Percentiles rank a stretch among this genome's conserved stretches.
Conservation (phyloP, 2,113 vertebrate genomes). For the Colossoma macropomum region DNA sequence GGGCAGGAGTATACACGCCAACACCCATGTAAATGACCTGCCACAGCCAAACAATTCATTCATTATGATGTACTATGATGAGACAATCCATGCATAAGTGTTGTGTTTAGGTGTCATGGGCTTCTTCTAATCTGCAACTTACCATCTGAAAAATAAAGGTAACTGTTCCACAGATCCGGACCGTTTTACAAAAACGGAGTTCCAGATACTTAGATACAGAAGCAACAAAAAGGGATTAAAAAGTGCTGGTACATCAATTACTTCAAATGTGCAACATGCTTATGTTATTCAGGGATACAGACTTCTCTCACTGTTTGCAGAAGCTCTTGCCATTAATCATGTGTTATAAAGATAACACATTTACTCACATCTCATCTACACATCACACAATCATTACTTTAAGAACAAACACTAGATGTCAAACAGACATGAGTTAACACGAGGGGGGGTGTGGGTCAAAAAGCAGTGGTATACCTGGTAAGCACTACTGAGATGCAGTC, state of each 20-base stretch:
- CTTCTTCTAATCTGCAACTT: constrained; percentile 51
- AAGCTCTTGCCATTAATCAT: background rate
- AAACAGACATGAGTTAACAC: background rate
- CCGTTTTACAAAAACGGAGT: constrained; percentile 89
- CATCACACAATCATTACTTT: no score
- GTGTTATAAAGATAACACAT: background rate
- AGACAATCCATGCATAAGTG: background rate
- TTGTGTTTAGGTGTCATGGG: background rate
- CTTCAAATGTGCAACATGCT: background rate
- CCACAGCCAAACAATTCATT: background rate
- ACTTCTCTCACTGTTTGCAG: background rate
- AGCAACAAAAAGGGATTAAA: background rate
- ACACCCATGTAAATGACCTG: constrained; percentile 95
- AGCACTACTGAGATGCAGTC: constrained; percentile 85
- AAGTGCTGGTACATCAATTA: background rate
- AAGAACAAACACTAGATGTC: background rate
- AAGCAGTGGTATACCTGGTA: constrained; percentile 80
- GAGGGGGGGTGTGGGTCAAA: background rate
- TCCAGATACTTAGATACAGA: constrained; percentile 85
- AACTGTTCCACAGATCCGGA: constrained; percentile 86
- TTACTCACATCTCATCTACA: background rate
- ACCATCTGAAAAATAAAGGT: constrained; percentile 98
- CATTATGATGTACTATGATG: background rate
- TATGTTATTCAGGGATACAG: background rate
- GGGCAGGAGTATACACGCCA: constrained; percentile 86